These are phyloP conservation scores for Fragum sueziense DNA, from an alignment of 2,888 invertebrate genomes.

Conservation along the genomic window DNA sequence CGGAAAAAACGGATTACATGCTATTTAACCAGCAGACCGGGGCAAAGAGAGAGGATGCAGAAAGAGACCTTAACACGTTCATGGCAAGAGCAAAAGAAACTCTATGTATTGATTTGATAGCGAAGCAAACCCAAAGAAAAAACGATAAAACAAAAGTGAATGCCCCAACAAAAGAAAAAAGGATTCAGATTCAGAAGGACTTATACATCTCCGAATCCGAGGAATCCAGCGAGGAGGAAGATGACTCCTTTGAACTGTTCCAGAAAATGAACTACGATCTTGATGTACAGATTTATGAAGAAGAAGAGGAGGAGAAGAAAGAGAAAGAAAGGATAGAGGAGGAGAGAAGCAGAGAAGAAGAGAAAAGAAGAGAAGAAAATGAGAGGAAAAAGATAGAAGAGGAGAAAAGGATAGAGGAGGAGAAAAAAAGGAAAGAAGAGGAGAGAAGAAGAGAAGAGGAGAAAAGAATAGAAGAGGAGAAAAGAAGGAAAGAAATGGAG, in stretches of 20 bases:
- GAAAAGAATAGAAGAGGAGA: neutral
- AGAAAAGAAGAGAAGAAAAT: neutral
- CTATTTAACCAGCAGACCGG: neutral
- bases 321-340: constrained; percentile 2
- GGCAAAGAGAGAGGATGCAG: constrained; percentile 3
- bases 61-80: neutral
- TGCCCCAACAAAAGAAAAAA: too few species aligned
- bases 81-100: neutral
- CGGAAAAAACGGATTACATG: neutral
- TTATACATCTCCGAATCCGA: too few species aligned
- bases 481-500: neutral
- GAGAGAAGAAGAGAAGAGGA: neutral
- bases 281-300: too few species aligned
- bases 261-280: too few species aligned
- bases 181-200: too few species aligned
- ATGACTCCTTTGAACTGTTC: too few species aligned
- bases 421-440: neutral
- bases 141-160: too few species aligned
- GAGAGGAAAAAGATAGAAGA: too few species aligned
- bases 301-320: constrained; percentile 11
- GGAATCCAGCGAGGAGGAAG: too few species aligned
- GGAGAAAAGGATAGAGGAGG: too few species aligned
- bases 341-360: neutral
- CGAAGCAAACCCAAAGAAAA: too few species aligned
- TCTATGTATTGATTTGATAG: neutral